Base-by-base conservation (phyloP, 2,888 invertebrate genomes). In the Chrysina gloriosa region DNA sequence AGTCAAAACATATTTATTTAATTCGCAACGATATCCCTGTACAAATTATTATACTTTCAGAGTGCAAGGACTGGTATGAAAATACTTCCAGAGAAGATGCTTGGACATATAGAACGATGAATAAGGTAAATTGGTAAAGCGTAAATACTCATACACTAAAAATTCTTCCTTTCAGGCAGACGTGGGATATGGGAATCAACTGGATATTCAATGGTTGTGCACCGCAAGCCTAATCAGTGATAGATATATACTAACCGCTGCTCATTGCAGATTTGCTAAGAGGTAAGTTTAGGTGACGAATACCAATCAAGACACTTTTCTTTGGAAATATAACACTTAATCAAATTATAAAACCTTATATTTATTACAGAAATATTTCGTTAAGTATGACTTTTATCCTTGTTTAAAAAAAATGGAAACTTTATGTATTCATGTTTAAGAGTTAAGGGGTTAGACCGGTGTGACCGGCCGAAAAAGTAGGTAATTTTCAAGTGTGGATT, bases 161-260 rank as follows among this genome's bases (percentile, higher is more conserved):
- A n/a, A 50, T 50, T 3, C 19, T 34, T 34, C 23, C 11, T 56
- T 23, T n/a, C 9, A 56, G 56, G 36, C 25, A n/a, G 16, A 21
- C 6, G 1, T 56, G 21, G 56, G 56, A 11, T 56, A 56, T 36
- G 56, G 56, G 23, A 29, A 56, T 4, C 36, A 56, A 23, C 21
- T 3, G n/a, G 23, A 39, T 6, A 39, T 23, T 11, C n/a, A 56
- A 36, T 56, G 56, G 56, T 56, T 23, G 11, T 56, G 56, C 14
- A 11, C 21, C 21, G 56, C 36, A 5, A 23, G 21, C 2, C 21
- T 56, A 11, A 56, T 56, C 9, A 56, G 56, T 29, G 56, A 36
- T 23, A 56, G 23, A 21, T 42, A 36, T 9, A 19, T 61, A 3
- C 16, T 61, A 14, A 61, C 58, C 14, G 58, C 58, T 6, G 58